A percentile compares a stretch with the other conserved stretches of the same genome.
Conservation (phyloP, 37 sponge, comb jelly and placozoan genomes). For the Ianthella basta region DNA sequence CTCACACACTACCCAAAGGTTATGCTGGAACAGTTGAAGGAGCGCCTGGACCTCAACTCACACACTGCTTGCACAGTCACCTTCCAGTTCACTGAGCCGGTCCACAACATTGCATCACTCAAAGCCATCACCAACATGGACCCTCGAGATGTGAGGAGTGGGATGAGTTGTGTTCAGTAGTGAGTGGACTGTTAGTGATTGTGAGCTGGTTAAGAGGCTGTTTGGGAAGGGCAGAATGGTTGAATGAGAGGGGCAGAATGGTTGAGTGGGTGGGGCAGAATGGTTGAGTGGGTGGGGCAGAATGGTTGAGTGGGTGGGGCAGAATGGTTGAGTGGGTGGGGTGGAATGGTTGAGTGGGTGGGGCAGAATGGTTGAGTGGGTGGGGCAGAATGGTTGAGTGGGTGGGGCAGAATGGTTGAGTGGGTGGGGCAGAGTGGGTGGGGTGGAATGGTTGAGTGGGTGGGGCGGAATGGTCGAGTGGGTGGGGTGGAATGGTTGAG, state of each 20-base stretch:
- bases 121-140: constrained; percentile 23
- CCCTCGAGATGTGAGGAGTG: constrained; percentile 8
- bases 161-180: too few relatives aligned
- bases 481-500: neutral
- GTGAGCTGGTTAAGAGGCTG: too few relatives aligned
- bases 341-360: too few relatives aligned
- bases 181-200: too few relatives aligned
- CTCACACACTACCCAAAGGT: constrained; percentile 13
- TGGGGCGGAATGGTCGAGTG: neutral
- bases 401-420: too few relatives aligned
- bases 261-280: neutral
- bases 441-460: constrained; percentile 3
- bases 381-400: too few relatives aligned
- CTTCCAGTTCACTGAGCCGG: constrained; percentile 31
- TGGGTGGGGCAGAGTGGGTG: neutral
- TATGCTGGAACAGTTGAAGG: constrained; percentile 24
- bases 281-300: too few relatives aligned
- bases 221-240: too few relatives aligned
- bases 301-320: too few relatives aligned
- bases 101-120: constrained; percentile 3
- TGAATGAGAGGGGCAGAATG: neutral
- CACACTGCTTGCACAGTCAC: constrained; percentile 28
- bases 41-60: neutral
- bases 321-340: too few relatives aligned
- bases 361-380: too few relatives aligned